Evolutionary conservation across 2,113 vertebrate genomes (phyloP).

Genomic region (Amblyopsis rosae): DNA sequence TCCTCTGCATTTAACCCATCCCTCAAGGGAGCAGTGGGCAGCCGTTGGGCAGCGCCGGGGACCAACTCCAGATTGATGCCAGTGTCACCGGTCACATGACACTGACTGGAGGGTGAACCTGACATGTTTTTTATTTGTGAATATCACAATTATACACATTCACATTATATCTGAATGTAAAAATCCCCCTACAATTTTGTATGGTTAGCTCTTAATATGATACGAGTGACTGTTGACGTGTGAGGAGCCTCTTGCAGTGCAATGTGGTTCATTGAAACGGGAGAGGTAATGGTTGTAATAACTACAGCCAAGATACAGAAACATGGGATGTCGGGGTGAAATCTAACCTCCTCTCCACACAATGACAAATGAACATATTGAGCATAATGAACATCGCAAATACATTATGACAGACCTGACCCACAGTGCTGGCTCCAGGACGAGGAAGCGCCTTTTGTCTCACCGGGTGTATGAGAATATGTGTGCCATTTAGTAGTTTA

Average conservation of each 20-base stretch:
- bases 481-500: neutral
- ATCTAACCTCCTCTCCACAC: conserved; percentile 61
- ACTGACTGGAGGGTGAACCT: neutral
- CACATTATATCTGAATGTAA: conserved; percentile 21
- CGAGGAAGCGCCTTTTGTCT: conserved; percentile 56
- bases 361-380: conserved; percentile 60
- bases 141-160: no score
- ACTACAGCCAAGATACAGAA: conserved; percentile 34
- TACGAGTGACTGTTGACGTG: conserved; percentile 2
- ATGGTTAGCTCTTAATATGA: neutral
- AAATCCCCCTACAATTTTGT: neutral
- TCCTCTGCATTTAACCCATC: no score
- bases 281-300: conserved; percentile 28
- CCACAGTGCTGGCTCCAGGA: conserved; percentile 62
- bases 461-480: conserved; percentile 35
- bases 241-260: conserved; percentile 2
- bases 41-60: no score
- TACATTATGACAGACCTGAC: conserved; percentile 65
- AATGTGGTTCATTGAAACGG: conserved; percentile 41
- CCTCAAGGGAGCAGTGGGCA: no score
- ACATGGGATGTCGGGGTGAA: conserved; percentile 54
- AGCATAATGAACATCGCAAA: conserved; percentile 60
- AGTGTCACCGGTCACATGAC: no score
- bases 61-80: no score
- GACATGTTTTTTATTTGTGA: conserved; percentile 4